These are phyloP conservation scores for Cataglyphis altisquamis DNA, from an alignment of 2,888 invertebrate species.

Conservation along the genomic window DNA sequence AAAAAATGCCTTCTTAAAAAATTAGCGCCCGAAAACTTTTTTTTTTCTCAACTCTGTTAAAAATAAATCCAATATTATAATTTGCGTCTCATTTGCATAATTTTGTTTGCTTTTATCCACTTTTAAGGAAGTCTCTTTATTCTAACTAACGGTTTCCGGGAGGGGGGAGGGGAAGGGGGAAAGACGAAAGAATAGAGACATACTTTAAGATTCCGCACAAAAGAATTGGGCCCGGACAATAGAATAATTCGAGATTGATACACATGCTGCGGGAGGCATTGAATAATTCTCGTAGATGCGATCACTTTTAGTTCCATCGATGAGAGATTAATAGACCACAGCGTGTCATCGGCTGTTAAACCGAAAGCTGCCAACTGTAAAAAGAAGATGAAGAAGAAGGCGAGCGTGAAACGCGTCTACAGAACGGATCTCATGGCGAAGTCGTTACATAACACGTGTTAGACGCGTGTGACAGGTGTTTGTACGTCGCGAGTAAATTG, in stretches of 20 bases:
- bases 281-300: conserved; percentile 30
- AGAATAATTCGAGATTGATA: conserved; percentile 33
- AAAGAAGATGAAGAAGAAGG: conserved; percentile 57
- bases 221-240: conserved; percentile 8
- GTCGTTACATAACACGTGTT: conserved; percentile 69
- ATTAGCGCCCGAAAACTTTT: no score
- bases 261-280: conserved; percentile 21
- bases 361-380: conserved; percentile 25
- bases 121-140: neutral
- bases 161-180: no score
- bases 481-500: conserved; percentile 47
- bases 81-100: neutral
- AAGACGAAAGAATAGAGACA: neutral
- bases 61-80: neutral
- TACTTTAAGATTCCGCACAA: neutral
- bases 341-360: conserved; percentile 41
- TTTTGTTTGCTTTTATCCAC: neutral
- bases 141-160: neutral
- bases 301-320: conserved; percentile 38
- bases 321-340: conserved; percentile 44
- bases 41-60: neutral
- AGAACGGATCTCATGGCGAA: conserved; percentile 71
- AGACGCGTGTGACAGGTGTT: conserved; percentile 64
- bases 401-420: conserved; percentile 63
- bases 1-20: no score